phyloP scores from a whole-genome alignment of 2,113 vertebrate genomes.

The Cettia cetti region DNA sequence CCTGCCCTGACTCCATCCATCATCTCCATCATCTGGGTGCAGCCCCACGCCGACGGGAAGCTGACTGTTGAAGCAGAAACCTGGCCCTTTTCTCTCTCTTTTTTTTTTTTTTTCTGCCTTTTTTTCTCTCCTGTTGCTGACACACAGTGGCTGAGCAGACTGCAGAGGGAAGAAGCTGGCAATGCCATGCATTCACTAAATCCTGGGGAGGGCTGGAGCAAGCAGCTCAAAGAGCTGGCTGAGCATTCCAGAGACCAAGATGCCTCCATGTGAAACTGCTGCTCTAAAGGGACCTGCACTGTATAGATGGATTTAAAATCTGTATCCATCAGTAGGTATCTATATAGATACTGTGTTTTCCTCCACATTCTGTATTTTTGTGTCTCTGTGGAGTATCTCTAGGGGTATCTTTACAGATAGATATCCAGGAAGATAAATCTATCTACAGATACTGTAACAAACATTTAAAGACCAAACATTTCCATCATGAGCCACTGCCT shows the following conservation, averaged over 20 bases:
- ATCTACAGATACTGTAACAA: not conserved
- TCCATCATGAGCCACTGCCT: not conserved
- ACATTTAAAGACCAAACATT: not conserved
- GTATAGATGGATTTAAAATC: not conserved
- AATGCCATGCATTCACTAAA: fast-evolving
- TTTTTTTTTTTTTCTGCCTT: fast-evolving
- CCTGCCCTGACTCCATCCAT: not conserved
- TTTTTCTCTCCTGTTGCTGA: fast-evolving
- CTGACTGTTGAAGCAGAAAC: not conserved
- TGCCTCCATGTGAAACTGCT: not conserved
- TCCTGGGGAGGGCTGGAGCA: not conserved
- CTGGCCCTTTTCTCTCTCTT: not conserved
- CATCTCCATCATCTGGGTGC: not conserved
- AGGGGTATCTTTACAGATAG: not conserved
- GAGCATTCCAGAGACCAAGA: not conserved
- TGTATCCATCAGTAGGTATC: not conserved
- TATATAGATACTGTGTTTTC: not conserved
- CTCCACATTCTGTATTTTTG: not conserved
- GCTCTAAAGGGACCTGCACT: not conserved
- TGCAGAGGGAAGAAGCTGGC: not conserved
- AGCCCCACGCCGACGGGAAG: fast-evolving
- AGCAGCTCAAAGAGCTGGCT: not conserved
- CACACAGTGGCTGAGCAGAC: not conserved
- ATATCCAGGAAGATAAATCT: not conserved
- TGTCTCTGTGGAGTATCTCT: not conserved